These are phyloP conservation scores for Choreutis nemorana DNA, from an alignment of 2,888 invertebrate genomes.

Conservation along the genomic window DNA sequence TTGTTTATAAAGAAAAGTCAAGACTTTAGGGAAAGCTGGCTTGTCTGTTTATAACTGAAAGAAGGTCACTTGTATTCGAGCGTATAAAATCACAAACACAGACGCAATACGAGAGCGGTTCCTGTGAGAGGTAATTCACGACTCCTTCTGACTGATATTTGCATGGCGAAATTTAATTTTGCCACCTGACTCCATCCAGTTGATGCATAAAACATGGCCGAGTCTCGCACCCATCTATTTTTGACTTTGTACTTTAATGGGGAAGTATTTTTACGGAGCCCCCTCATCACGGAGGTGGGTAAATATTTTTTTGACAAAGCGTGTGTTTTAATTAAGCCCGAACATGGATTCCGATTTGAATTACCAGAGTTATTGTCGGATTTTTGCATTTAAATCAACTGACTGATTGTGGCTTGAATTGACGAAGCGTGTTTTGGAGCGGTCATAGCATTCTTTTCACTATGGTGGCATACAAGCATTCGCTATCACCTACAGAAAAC, in stretches of 20 bases:
- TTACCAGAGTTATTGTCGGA: too few relatives aligned
- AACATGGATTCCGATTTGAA: too few relatives aligned
- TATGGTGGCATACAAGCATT: neutral
- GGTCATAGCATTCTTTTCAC: conserved; percentile 2
- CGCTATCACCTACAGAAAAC: neutral
- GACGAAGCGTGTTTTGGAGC: too few relatives aligned
- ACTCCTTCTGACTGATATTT: conserved; percentile 38
- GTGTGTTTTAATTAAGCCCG: too few relatives aligned
- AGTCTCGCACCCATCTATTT: conserved; percentile 31
- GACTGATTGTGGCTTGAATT: too few relatives aligned
- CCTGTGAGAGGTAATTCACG: conserved; percentile 15
- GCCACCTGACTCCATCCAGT: conserved; percentile 33
- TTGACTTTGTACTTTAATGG: conserved; percentile 32
- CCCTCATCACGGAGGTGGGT: too few relatives aligned
- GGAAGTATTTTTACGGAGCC: too few relatives aligned
- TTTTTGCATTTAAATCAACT: too few relatives aligned
- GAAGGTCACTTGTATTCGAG: conserved; percentile 4
- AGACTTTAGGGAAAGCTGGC: conserved; percentile 6
- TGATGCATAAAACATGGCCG: conserved; percentile 44
- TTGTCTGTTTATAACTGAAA: conserved; percentile 7
- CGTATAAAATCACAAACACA: conserved; percentile 8
- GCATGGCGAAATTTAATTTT: conserved; percentile 45
- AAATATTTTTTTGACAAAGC: too few relatives aligned
- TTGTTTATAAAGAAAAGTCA: conserved; percentile 1
- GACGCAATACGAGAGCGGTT: conserved; percentile 7